These are phyloP conservation scores for Eubasilissa splendida DNA, from an alignment of 2,888 invertebrate species.

Conservation along the genomic window DNA sequence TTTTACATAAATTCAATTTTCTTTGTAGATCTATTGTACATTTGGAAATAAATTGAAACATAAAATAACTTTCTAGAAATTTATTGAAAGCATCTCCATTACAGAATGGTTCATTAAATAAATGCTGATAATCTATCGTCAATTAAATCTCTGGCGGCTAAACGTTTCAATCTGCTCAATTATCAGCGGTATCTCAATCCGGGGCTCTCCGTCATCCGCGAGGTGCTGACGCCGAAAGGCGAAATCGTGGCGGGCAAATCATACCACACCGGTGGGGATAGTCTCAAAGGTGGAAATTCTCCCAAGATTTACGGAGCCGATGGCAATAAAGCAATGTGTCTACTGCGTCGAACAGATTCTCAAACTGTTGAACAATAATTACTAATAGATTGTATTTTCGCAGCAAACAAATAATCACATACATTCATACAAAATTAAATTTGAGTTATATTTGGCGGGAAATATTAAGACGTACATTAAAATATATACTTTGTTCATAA, in stretches of 20 bases:
- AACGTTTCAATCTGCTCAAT: slow-evolving; percentile 24
- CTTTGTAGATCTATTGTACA: background rate
- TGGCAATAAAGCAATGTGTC: too few species aligned
- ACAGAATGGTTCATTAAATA: slow-evolving; percentile 16
- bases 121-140: slow-evolving; percentile 26
- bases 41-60: background rate
- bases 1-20: background rate
- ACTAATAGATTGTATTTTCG: too few species aligned
- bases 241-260: background rate
- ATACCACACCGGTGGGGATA: background rate
- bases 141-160: slow-evolving; percentile 19
- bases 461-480: too few species aligned
- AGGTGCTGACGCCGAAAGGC: slow-evolving; percentile 10
- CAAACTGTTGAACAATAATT: too few species aligned
- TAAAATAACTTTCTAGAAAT: background rate
- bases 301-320: too few species aligned
- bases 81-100: slow-evolving; percentile 11
- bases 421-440: too few species aligned
- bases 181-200: background rate
- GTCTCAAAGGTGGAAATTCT: too few species aligned
- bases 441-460: too few species aligned
- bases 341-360: too few species aligned
- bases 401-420: too few species aligned
- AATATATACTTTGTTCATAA: too few species aligned
- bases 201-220: background rate